Base-by-base conservation (phyloP, 2,113 vertebrate genomes). In the Bubo bubo region DNA sequence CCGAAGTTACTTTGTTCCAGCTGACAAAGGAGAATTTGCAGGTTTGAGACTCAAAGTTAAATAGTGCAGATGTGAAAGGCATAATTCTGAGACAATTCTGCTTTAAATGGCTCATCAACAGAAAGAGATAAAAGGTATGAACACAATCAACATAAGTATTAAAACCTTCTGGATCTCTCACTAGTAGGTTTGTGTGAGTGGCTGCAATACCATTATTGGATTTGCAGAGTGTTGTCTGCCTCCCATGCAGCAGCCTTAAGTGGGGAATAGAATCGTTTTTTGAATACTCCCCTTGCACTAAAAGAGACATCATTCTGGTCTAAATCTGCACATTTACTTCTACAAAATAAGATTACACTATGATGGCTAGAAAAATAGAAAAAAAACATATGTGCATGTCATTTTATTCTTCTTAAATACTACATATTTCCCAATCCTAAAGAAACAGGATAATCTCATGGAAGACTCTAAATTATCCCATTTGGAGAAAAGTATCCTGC, bases 311-410 rank as follows among this genome's bases (percentile, higher is more conserved):
- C 18, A 66, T 86, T 94, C 50, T 73, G 7, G n/a, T 90, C 41
- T 93, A 93, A 96, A 97, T 86, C 77, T 73, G 67, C 55, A 50
- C 59, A 93, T 94, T 86, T 75, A 68, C 37, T 72, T 72, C 70
- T 56, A 62, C 41, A 90, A 88, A 94, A 77, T 58, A 91, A 85
- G 58, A 79, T 53, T 73, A 64, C 10, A 21, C 27, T 49, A 49
- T 94, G 90, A 94, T 53, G 74, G 8, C 41, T 70, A 92, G 41
- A 95, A 71, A 94, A 96, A 94, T 95, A 79, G 58, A 76, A 67
- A 96, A 96, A 92, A 94, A 94, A 62, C 90, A 94, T 96, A 97
- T 92, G 95, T 80, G 82, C 75, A 86, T 39, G 39, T 59, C 47
- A 90, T 90, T 93, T 70, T 70, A 80, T 76, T 66, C 85, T 90